A percentile compares a stretch with the other conserved stretches of the same genome.
phyloP scores from a whole-genome alignment of 64 coral and sea anemone genomes.

The Montipora sp. region DNA sequence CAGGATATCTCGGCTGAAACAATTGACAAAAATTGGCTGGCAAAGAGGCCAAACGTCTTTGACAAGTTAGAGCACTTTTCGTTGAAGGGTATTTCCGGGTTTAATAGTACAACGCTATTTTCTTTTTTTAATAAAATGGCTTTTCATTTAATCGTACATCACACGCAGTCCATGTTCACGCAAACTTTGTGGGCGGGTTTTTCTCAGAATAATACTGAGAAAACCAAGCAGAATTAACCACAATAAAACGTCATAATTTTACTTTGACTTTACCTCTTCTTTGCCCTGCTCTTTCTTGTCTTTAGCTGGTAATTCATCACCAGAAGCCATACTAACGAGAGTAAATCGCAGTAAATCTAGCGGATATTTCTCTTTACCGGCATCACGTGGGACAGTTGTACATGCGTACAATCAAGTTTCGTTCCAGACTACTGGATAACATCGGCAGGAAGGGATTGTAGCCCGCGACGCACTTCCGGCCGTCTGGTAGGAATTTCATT shows the following conservation, averaged over 20 bases:
- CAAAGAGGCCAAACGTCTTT: background rate
- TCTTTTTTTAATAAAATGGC: background rate
- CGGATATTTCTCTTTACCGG: constrained; percentile 55
- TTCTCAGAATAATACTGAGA: background rate
- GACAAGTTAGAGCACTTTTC: background rate
- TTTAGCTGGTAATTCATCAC: constrained; percentile 74
- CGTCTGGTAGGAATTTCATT: too few species aligned
- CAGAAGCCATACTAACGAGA: constrained; percentile 78
- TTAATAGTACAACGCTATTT: background rate
- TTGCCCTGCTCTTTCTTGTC: constrained; percentile 70
- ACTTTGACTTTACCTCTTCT: constrained; percentile 51
- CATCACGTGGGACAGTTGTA: constrained; percentile 71
- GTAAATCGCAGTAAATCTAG: constrained; percentile 27
- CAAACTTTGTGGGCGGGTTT: background rate
- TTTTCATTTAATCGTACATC: background rate
- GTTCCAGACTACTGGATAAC: background rate
- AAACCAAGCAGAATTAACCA: background rate
- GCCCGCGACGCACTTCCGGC: too few species aligned
- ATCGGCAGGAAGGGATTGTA: too few species aligned
- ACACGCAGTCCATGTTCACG: background rate
- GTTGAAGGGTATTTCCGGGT: background rate
- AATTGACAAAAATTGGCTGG: background rate
- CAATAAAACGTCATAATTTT: constrained; percentile 6
- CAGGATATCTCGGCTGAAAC: background rate
- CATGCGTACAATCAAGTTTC: constrained; percentile 33